Evolutionary conservation across 2,113 vertebrate genomes (phyloP), one percentile per base, ranked within the genome.

Genomic region (Sapajus apella): DNA sequence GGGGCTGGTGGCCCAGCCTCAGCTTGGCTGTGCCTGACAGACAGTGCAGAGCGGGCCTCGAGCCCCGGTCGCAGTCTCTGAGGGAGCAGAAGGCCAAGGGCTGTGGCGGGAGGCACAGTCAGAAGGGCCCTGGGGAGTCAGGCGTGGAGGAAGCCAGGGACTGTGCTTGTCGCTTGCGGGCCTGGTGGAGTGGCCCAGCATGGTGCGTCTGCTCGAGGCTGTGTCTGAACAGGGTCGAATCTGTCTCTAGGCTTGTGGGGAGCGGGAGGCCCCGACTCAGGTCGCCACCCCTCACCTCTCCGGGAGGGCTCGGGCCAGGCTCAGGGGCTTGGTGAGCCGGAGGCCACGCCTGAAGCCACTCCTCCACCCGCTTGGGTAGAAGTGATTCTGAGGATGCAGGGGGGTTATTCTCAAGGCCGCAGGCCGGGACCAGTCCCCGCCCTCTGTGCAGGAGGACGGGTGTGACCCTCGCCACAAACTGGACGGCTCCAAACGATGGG

Each of bases 161-260:
- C 32, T 9, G 27, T 0, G 5, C 16, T 37, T 56, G 25, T 43
- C 27, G 70, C 16, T 2, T 8, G 7, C 9, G 18, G n/a, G 40
- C n/a, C 64, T 4, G 12, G 12, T 37, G 23, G 40, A 35, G 75
- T 21, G 43, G 70, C 56, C 52, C 8, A 25, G 94, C 1, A 10
- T 12, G 40, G 68, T 56, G 20, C 14, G 2, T 5, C 52, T 1
- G 40, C 40, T 21, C 1, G 3, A 0, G 1, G 52, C 76, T 35
- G 17, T 5, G 11, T 58, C 85, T 72, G 52, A 5, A 43, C 27
- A 5, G 21, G 43, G 35, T 27, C 4, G 12, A 18, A 45, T 66
- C 58, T 23, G 61, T 23, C 66, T 80, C 5, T 32, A 56, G 20
- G 23, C 27, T 8, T 30, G 61, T 16, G 52, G 8, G 20, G 43